phyloP scores from a whole-genome alignment of 1,140 invertebrate genomes.

The Papilio machaon region DNA sequence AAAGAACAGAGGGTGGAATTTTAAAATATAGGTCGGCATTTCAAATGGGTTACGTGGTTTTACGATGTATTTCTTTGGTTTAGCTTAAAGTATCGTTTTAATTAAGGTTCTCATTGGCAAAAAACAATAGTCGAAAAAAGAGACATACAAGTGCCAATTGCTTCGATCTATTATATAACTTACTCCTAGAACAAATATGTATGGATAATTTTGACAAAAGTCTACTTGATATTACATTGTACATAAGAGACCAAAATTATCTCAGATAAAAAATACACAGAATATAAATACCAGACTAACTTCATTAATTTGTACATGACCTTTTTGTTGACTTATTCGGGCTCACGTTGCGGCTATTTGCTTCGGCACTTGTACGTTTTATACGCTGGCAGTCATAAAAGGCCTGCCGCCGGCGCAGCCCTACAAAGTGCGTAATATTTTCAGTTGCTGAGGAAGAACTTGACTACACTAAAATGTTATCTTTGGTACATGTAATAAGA shows the following conservation, averaged over 20 bases:
- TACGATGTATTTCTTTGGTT: conserved; percentile 30
- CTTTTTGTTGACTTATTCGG: conserved; percentile 23
- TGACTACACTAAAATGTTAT: conserved; percentile 61
- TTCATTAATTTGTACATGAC: background rate
- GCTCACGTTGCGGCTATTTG: conserved; percentile 26
- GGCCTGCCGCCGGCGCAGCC: conserved; percentile 44
- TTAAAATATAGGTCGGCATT: conserved; percentile 50
- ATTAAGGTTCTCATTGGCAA: background rate
- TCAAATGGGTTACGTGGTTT: conserved; percentile 28
- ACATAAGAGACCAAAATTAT: background rate
- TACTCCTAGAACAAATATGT: too few relatives aligned
- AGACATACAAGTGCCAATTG: background rate
- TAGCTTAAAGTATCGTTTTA: conserved; percentile 25
- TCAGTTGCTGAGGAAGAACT: conserved; percentile 51
- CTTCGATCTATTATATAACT: too few relatives aligned
- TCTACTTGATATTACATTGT: too few relatives aligned
- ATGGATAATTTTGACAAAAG: too few relatives aligned
- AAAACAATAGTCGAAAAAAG: background rate
- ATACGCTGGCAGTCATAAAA: conserved; percentile 45
- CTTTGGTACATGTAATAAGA: conserved; percentile 45
- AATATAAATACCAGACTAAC: background rate
- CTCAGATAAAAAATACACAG: background rate
- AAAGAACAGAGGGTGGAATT: conserved; percentile 59
- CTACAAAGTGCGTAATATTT: conserved; percentile 43
- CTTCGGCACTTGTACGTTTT: conserved; percentile 38